A percentile compares a stretch with the other conserved stretches of the same genome.
phyloP scores from a whole-genome alignment of 2,797 vertebrate genomes.

The Oceanodroma leucorhoa region DNA sequence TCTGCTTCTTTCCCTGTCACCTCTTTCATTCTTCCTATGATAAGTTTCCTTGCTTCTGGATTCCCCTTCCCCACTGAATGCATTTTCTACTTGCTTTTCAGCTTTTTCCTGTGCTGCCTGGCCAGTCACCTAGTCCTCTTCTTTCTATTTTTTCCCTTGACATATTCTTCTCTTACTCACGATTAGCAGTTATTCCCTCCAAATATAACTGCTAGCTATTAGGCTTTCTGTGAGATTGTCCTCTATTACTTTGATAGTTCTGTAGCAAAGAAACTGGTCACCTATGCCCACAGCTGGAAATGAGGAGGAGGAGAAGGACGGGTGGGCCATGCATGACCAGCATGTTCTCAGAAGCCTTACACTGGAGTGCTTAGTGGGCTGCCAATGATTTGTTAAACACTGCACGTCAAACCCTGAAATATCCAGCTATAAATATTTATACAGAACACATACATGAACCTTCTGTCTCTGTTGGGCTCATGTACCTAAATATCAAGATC shows the following conservation, averaged over 20 bases:
- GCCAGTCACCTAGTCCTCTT: neutral
- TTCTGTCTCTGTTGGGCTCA: neutral
- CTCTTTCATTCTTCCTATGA: neutral
- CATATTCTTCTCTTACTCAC: neutral
- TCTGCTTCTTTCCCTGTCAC: neutral
- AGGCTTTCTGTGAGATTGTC: neutral
- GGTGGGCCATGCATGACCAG: neutral
- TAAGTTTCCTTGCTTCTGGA: neutral
- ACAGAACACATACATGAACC: neutral
- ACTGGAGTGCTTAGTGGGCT: neutral
- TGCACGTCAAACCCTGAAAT: neutral
- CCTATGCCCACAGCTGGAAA: neutral
- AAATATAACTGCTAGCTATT: neutral
- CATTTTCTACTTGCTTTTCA: neutral
- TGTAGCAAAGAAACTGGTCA: neutral
- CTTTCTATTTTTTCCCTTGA: neutral
- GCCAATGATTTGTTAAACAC: neutral
- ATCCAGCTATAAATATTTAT: neutral
- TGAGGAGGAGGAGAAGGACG: neutral
- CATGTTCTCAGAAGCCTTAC: neutral
- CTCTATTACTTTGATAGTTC: neutral
- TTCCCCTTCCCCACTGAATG: neutral
- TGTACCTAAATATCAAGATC: accelerated
- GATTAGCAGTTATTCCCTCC: neutral
- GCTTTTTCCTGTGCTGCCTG: neutral